Evolutionary conservation across 2,113 vertebrate genomes (phyloP), one percentile per base, ranked within the genome.

Genomic region (Regulus satrapa): DNA sequence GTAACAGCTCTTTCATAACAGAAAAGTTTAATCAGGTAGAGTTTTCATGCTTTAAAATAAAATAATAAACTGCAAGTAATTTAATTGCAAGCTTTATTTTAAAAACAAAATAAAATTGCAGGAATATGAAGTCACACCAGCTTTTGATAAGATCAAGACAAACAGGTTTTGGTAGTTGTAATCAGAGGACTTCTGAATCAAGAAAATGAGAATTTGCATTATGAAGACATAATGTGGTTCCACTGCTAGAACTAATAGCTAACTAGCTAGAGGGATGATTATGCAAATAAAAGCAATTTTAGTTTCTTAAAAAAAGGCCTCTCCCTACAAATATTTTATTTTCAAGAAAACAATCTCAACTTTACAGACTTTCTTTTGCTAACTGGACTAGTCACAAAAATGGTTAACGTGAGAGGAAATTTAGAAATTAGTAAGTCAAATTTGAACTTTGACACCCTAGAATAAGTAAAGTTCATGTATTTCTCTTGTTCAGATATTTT

Each of bases 151-250:
- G n/a, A n/a, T n/a, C n/a, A n/a, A n/a, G n/a, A n/a, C 12, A 92
- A 56, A 51, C 14, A 62, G 15, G 41, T 45, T 90, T 69, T 88
- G 13, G 11, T 55, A 78, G 58, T n/a, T 94, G 45, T 41, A 97
- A 85, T 97, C 89, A 97, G 63, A 58, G 9, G 21, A 29, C 25
- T 80, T 96, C 89, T 90, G 85, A 95, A 95, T 81, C 6, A 72
- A 90, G 84, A 88, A 95, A 97, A 96, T 72, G 7, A 77, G 41
- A 78, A 92, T 95, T 91, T 96, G 14, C 72, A 86, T 97, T 96
- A 80, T 36, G 64, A 74, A 94, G 41, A 56, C 14, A 86, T 59
- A 96, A 88, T 96, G 38, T 73, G 19, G 4, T 80, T 48, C 46
- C 52, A 92, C 54, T 79, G 63, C 90, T 89, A 96, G 73, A 92